phyloP scores from a whole-genome alignment of 2,797 vertebrate genomes.

The Microchirus variegatus region DNA sequence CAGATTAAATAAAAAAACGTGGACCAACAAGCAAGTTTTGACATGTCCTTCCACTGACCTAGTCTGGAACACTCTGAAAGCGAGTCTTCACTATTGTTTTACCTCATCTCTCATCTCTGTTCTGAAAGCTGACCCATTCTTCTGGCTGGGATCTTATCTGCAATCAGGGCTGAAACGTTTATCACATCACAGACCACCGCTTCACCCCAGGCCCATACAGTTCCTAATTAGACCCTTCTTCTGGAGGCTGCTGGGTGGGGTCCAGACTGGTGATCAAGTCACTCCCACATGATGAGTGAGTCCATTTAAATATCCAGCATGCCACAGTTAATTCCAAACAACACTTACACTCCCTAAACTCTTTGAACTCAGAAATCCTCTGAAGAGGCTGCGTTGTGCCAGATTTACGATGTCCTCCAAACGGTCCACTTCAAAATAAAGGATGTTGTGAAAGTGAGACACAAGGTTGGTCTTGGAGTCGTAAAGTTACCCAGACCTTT shows the following conservation, averaged over 20 bases:
- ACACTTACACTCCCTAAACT: slow-evolving; percentile 2
- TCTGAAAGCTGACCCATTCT: slow-evolving; percentile 38
- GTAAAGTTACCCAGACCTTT: slow-evolving; percentile 22
- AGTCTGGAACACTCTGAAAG: slow-evolving; percentile 14
- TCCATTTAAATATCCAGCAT: slow-evolving; percentile 28
- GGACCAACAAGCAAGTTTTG: slow-evolving; percentile 11
- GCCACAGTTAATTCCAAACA: slow-evolving; percentile 25
- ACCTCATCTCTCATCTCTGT: slow-evolving; percentile 37
- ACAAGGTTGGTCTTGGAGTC: slow-evolving; percentile 5
- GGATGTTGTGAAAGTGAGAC: slow-evolving; percentile 19
- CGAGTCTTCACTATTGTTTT: slow-evolving; percentile 31
- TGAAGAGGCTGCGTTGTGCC: slow-evolving; percentile 18
- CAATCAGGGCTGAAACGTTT: slow-evolving; percentile 34
- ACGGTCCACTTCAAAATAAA: slow-evolving; percentile 26
- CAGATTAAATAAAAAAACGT: slow-evolving; percentile 13
- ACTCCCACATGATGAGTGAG: slow-evolving; percentile 32
- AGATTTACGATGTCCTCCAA: slow-evolving; percentile 39
- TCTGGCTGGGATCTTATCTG: slow-evolving; percentile 52
- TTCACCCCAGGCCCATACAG: slow-evolving; percentile 38
- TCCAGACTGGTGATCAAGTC: slow-evolving; percentile 41
- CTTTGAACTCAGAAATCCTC: slow-evolving; percentile 42
- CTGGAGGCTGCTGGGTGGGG: slow-evolving; percentile 33
- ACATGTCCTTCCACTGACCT: slow-evolving; percentile 39
- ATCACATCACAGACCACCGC: slow-evolving; percentile 8
- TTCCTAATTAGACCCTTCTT: slow-evolving; percentile 40